phyloP scores from a whole-genome alignment of 35 echinoderm and acorn worm genomes.

The Strongylocentrotus purpuratus region DNA sequence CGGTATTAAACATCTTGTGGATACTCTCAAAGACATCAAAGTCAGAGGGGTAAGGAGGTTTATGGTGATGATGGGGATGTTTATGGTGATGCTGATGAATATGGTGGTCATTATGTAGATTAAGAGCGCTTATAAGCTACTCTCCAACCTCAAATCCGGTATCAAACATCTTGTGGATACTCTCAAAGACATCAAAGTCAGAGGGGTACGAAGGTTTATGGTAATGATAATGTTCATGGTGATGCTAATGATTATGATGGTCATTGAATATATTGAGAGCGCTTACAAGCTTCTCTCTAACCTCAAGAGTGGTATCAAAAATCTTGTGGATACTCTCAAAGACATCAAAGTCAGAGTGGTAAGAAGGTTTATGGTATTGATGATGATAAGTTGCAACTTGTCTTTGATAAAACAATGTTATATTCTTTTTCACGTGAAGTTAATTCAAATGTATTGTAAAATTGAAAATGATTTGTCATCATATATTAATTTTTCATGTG shows the following conservation, averaged over 20 bases:
- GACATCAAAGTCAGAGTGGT: constrained; percentile 72
- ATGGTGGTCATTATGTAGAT: not conserved
- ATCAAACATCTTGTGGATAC: constrained; percentile 81
- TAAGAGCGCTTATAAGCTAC: constrained; percentile 3
- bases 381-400: too few relatives aligned
- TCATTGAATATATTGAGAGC: too few relatives aligned
- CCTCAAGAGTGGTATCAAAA: constrained; percentile 61
- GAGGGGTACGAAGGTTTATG: constrained; percentile 53
- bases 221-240: not conserved
- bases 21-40: constrained; percentile 84
- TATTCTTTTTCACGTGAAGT: too few relatives aligned
- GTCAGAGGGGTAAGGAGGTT: constrained; percentile 9
- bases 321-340: constrained; percentile 80
- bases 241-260: not conserved
- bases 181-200: constrained; percentile 82
- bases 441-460: too few relatives aligned
- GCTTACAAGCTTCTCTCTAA: constrained; percentile 46
- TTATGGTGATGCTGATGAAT: too few relatives aligned
- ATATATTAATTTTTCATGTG: too few relatives aligned
- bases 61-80: too few relatives aligned
- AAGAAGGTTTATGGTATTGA: too few relatives aligned
- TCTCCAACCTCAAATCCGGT: constrained; percentile 63
- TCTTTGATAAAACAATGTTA: too few relatives aligned
- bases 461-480: too few relatives aligned
- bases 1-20: constrained; percentile 78